Evolutionary conservation across 2,113 vertebrate species (phyloP).

Genomic region (Apteryx owenii): DNA sequence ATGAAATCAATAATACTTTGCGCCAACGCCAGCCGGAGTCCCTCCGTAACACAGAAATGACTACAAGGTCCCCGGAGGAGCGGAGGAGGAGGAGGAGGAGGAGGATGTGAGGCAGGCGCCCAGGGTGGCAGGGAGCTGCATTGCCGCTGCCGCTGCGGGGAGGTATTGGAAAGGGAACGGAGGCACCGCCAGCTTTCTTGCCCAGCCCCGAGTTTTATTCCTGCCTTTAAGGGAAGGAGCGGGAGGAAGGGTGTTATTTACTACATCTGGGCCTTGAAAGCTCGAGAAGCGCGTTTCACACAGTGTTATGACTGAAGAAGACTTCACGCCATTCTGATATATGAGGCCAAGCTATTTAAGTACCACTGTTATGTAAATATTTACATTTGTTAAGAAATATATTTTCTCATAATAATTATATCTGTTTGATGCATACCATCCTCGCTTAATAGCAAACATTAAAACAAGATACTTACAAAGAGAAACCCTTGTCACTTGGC

Average conservation of each 20-base stretch:
- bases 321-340: not conserved
- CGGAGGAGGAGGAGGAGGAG: not conserved
- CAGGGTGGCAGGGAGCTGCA: not conserved
- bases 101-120: not conserved
- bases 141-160: no score
- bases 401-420: not conserved
- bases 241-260: not conserved
- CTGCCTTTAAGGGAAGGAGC: not conserved
- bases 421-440: not conserved
- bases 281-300: not conserved
- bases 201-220: rapidly evolving
- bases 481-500: conserved; percentile 24
- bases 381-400: conserved; percentile 14
- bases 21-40: not conserved
- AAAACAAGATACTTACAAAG: conserved; percentile 32
- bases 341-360: not conserved
- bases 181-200: not conserved
- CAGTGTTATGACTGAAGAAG: not conserved
- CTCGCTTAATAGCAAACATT: not conserved
- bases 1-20: not conserved
- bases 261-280: not conserved
- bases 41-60: not conserved
- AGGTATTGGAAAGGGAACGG: not conserved
- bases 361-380: conserved; percentile 20
- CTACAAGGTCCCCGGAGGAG: rapidly evolving